Base-by-base conservation (phyloP, 1,140 invertebrate genomes). In the Temnothorax curvispinosus region DNA sequence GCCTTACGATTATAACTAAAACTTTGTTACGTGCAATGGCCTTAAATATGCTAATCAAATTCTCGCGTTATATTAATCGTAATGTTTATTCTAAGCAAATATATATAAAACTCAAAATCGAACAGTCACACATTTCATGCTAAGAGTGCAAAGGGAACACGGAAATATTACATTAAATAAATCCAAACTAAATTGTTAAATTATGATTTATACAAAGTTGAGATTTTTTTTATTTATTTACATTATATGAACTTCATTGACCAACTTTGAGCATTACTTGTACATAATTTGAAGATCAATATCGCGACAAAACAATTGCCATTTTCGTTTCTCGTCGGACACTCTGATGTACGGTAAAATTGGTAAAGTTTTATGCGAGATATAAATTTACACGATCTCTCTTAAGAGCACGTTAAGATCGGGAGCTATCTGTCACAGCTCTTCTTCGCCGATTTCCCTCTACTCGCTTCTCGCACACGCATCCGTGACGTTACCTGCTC, bases 301-400 rank as follows among this genome's bases (percentile, higher is more conserved):
- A 5, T 0, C n/a, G 7, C 3, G 2, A 60, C 1, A 75, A n/a
- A 13, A 75, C 13, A 56, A 41, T 76, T 2, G 4, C 3, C 7
- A 44, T 60, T 76, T 44, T 60, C 1, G 27, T 77, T 58, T 76
- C 38, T 41, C 21, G 3, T 76, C 15, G 15, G 15, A 60, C 2
- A 27, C 21, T 62, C 9, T 47, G 11, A 2, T 62, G 7, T 41
- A 18, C 44, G 1, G 21, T 15, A 21, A 78, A n/a, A 65, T 21
- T 11, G 9, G 27, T 65, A 15, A 54, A 3, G 15, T 15, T 47
- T n/a, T 18, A 35, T 35, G 21, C 27, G 18, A 64, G 18, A 65
- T 32, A 65, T 32, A 65, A 78, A 78, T 78, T 78, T 78, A 50
- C 38, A 41, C n/a, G n/a, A 80, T 80, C 38, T 56, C 18, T 56